Conservation (phyloP, 2,888 invertebrate species). For the Cerceris ruficornis region DNA sequence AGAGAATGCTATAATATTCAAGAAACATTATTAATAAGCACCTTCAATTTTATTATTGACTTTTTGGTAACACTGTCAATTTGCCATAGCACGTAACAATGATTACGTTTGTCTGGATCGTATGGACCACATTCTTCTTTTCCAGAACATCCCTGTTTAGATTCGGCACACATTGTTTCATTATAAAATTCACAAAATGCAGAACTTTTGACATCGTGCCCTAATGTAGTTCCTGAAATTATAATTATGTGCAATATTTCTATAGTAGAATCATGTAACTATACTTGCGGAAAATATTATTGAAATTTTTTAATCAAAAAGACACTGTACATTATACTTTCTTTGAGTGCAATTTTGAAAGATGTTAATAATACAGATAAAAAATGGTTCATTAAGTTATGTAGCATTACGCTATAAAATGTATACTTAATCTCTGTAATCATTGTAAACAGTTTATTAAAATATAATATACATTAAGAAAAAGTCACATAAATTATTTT, state of each 20-base stretch:
- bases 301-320: constrained; percentile 6
- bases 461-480: too few relatives aligned
- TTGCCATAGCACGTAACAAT: constrained; percentile 93
- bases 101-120: constrained; percentile 88
- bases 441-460: too few relatives aligned
- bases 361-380: too few relatives aligned
- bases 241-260: not conserved
- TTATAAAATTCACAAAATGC: constrained; percentile 88
- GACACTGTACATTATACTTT: not conserved
- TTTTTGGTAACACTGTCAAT: constrained; percentile 86
- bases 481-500: too few relatives aligned
- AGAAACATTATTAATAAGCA: constrained; percentile 68
- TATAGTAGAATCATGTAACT: not conserved
- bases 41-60: constrained; percentile 81
- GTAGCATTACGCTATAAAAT: too few relatives aligned
- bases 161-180: constrained; percentile 83
- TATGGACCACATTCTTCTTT: constrained; percentile 86
- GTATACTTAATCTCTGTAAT: too few relatives aligned
- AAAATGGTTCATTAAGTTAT: too few relatives aligned
- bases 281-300: not conserved
- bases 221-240: constrained; percentile 66
- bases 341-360: too few relatives aligned
- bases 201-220: constrained; percentile 81
- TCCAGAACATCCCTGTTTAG: constrained; percentile 82
- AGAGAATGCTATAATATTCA: constrained; percentile 8